Percentiles rank a stretch among this genome's conserved stretches.
phyloP scores from a whole-genome alignment of 2,113 vertebrate genomes.

The Platysteira castanea region DNA sequence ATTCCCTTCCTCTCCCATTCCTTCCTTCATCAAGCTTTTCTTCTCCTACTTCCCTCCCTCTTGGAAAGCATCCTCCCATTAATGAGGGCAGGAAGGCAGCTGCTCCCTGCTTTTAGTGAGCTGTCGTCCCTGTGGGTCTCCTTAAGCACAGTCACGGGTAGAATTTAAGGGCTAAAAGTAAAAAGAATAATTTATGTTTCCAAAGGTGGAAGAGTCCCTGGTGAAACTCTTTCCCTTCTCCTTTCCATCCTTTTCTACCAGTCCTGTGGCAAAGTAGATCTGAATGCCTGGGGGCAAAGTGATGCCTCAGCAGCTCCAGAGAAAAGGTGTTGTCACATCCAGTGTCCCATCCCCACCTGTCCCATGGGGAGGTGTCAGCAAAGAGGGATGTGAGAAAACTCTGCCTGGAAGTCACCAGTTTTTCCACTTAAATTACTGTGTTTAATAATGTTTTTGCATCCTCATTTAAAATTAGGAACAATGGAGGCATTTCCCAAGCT shows the following conservation, averaged over 20 bases:
- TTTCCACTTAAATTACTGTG: neutral
- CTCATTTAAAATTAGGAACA: neutral
- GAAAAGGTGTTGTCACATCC: neutral
- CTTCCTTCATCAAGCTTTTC: neutral
- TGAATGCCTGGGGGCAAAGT: neutral
- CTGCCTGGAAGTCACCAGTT: neutral
- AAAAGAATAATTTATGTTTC: neutral
- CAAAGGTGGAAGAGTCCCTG: neutral
- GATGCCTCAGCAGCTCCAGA: neutral
- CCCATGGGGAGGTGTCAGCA: fast-evolving
- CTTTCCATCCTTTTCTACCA: neutral
- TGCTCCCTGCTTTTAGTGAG: neutral
- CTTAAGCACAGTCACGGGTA: neutral
- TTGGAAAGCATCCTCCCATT: neutral
- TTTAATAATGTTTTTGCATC: neutral
- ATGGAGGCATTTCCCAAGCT: neutral
- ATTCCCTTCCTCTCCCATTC: neutral
- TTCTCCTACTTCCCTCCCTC: neutral
- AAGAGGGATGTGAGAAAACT: fast-evolving
- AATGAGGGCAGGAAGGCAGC: neutral
- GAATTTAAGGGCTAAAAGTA: neutral
- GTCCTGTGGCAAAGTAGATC: neutral
- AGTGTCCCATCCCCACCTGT: neutral
- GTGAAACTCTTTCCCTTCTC: neutral
- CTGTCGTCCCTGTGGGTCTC: neutral